Evolutionary conservation across 2,888 invertebrate species (phyloP).

Genomic region (Drosophila falleni): DNA sequence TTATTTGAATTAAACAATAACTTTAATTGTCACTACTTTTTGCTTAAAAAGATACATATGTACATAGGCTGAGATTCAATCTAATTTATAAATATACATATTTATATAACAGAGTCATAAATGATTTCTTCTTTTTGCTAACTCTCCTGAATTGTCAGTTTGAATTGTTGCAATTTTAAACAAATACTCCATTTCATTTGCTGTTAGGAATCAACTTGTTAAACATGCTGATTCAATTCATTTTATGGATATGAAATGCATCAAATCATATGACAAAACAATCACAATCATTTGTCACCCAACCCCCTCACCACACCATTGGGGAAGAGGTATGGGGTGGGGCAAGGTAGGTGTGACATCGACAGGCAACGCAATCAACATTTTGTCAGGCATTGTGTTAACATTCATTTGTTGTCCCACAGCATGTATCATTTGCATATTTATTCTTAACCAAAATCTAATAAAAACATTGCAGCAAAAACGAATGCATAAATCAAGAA

Average conservation of each 20-base stretch:
- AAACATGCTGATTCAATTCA: conserved; percentile 13
- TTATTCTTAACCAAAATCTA: conserved; percentile 67
- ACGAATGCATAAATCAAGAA: conserved; percentile 66
- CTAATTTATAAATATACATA: neutral
- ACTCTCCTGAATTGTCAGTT: neutral
- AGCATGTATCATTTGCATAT: conserved; percentile 50
- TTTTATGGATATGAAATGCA: conserved; percentile 3
- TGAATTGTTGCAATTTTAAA: neutral
- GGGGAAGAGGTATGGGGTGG: too few species aligned
- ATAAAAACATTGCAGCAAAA: conserved; percentile 62
- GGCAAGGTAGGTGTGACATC: neutral
- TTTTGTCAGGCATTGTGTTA: conserved; percentile 53
- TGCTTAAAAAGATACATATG: too few species aligned
- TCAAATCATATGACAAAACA: conserved; percentile 44
- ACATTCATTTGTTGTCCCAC: conserved; percentile 51
- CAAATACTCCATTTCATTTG: neutral
- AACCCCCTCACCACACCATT: too few species aligned
- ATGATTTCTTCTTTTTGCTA: neutral
- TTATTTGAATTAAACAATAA: neutral
- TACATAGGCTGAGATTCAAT: too few species aligned
- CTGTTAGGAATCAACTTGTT: conserved; percentile 2
- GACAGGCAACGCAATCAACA: conserved; percentile 50
- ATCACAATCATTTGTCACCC: conserved; percentile 28
- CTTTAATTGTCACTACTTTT: too few species aligned
- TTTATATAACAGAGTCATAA: neutral